Percentiles rank a stretch among this genome's conserved stretches.
Conservation (phyloP, 2,797 vertebrate species). For the Silurus lanzhouensis region DNA sequence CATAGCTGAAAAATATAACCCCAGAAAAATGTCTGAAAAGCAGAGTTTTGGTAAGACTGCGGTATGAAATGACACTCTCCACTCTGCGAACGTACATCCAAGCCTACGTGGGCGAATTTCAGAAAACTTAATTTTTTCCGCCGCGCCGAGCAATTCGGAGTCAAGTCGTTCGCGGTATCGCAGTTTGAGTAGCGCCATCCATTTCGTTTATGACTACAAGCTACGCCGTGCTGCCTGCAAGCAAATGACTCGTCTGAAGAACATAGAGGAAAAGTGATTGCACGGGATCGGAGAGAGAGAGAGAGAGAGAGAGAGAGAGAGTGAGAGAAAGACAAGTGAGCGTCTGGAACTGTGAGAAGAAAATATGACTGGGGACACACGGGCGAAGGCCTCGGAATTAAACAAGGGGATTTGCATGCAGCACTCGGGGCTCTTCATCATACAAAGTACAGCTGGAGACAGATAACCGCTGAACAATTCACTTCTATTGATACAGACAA, state of each 20-base stretch:
- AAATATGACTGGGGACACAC: background rate
- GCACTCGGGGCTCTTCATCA: background rate
- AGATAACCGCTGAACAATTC: background rate
- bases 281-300: background rate
- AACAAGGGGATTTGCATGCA: background rate
- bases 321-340: too few species aligned
- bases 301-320: too few species aligned
- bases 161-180: background rate
- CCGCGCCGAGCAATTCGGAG: background rate
- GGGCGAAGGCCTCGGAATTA: background rate
- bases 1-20: background rate
- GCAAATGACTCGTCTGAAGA: constrained; percentile 24
- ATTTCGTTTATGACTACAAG: constrained; percentile 18
- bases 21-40: background rate
- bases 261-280: constrained; percentile 1
- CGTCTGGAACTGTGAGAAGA: background rate
- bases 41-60: background rate
- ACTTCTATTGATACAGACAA: background rate
- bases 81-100: background rate
- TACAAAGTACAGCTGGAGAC: background rate
- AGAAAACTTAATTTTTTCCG: background rate
- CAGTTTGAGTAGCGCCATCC: background rate
- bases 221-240: background rate
- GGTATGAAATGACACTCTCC: background rate
- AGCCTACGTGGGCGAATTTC: background rate